Conservation (phyloP, 2,888 invertebrate genomes). For the Heliconius cydno region DNA sequence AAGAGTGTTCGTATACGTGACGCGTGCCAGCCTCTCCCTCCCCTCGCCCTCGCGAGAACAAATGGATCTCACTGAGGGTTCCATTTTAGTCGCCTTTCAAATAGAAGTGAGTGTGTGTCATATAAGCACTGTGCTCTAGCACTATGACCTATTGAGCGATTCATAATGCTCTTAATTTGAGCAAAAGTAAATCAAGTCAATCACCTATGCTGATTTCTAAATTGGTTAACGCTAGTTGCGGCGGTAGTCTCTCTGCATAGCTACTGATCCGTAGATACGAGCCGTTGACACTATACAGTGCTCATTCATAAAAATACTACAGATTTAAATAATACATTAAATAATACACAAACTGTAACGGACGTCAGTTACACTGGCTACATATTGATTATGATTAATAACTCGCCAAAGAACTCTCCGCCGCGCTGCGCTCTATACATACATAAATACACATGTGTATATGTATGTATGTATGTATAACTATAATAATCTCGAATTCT, state of each 20-base stretch:
- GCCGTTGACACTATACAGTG: background rate
- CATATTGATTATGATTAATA: conserved; percentile 2
- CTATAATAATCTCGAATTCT: background rate
- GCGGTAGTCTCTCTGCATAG: background rate
- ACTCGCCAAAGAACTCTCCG: background rate
- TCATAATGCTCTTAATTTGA: background rate
- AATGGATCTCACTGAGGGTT: conserved; percentile 32
- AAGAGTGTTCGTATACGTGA: background rate
- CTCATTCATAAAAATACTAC: background rate
- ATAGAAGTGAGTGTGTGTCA: conserved; percentile 31
- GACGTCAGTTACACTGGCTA: background rate
- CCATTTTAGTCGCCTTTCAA: conserved; percentile 41
- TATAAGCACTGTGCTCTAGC: background rate
- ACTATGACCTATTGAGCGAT: conserved; percentile 5
- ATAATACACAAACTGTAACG: too few relatives aligned
- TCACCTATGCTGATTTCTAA: too few relatives aligned
- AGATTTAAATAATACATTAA: background rate
- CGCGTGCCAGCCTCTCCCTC: conserved; percentile 6
- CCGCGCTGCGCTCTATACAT: background rate
- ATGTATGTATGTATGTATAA: background rate
- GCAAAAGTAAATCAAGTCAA: background rate
- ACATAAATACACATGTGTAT: background rate
- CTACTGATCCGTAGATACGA: background rate
- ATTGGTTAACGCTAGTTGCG: too few relatives aligned
- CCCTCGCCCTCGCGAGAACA: conserved; percentile 20